Conservation (phyloP, 2,888 invertebrate species). For the Harpalus rubripes region DNA sequence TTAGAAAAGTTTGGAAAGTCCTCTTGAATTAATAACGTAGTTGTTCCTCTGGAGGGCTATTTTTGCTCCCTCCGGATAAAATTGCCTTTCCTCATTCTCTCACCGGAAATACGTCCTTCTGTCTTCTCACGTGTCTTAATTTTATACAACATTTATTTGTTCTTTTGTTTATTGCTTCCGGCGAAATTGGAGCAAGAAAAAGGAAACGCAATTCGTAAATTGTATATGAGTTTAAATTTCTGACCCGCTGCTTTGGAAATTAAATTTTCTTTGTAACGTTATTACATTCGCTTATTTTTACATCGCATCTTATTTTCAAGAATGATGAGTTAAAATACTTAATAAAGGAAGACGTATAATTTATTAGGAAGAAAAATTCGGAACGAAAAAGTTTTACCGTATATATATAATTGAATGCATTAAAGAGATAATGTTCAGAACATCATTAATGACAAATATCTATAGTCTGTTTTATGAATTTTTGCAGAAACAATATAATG, state of each 20-base stretch:
- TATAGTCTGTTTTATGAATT: neutral
- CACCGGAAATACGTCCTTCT: constrained; percentile 4
- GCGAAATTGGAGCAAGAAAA: constrained; percentile 6
- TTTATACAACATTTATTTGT: constrained; percentile 43
- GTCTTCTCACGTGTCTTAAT: constrained; percentile 14
- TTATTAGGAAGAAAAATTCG: neutral
- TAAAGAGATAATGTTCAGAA: neutral
- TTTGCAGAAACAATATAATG: too few relatives aligned
- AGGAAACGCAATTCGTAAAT: constrained; percentile 10
- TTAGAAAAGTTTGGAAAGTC: neutral
- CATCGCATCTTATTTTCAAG: neutral
- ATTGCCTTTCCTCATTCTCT: neutral
- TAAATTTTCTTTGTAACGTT: constrained; percentile 13
- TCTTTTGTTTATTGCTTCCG: constrained; percentile 3
- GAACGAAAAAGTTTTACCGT: neutral
- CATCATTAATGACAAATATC: neutral
- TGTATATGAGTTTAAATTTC: constrained; percentile 23
- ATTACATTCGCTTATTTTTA: constrained; percentile 6
- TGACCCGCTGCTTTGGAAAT: constrained; percentile 16
- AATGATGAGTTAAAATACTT: neutral
- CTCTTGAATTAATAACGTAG: constrained; percentile 48
- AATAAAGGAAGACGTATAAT: neutral
- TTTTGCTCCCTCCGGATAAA: constrained; percentile 4
- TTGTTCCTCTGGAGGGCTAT: constrained; percentile 15
- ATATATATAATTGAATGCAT: neutral